Evolutionary conservation across 2,888 invertebrate genomes (phyloP), one percentile per base, ranked within the genome.

Genomic region (Cosmia pyralina): DNA sequence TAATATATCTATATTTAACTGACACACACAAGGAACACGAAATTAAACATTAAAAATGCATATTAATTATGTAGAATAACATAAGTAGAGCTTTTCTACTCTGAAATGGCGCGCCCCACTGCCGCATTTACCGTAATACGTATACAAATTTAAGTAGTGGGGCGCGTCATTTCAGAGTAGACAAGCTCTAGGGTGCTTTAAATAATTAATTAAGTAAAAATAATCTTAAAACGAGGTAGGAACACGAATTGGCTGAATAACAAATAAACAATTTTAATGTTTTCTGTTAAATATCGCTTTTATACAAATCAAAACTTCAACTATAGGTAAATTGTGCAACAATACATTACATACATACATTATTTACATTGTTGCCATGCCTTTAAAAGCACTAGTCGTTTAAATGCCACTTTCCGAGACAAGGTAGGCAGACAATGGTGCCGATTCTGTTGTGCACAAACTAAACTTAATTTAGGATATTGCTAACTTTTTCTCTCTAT

Each of bases 121-220:
- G 28, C 28, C 28, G 28, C 28, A 28, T 28, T 28, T 28, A 28
- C 28, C 28, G 28, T 28, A 28, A 28, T 28, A 28, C 28, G 28
- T 28, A 28, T 28, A 28, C 28, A 28, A 28, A 28, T 28, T 28
- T 28, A 28, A 28, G 28, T 28, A 28, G 28, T 28, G 28, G 28
- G 28, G 28, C 28, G 28, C 28, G 28, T 28, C 28, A 28, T 28
- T 28, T 28, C 28, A 28, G 28, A 28, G 28, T 28, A 28, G 28
- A 28, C 28, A 28, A 28, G 28, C 28, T 28, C 28, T 28, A 28
- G 28, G 28, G 28, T 28, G 64, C 13, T 62, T 65, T 68, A 60
- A 41, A 52, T 65, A 78, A 68, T 67, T 84, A 85, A 79, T 83
- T 85, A 85, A 83, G 85, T 83, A 85, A 85, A 81, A 71, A 74